Base-by-base conservation (phyloP, 2,113 vertebrate genomes). In the Pteropus alecto region DNA sequence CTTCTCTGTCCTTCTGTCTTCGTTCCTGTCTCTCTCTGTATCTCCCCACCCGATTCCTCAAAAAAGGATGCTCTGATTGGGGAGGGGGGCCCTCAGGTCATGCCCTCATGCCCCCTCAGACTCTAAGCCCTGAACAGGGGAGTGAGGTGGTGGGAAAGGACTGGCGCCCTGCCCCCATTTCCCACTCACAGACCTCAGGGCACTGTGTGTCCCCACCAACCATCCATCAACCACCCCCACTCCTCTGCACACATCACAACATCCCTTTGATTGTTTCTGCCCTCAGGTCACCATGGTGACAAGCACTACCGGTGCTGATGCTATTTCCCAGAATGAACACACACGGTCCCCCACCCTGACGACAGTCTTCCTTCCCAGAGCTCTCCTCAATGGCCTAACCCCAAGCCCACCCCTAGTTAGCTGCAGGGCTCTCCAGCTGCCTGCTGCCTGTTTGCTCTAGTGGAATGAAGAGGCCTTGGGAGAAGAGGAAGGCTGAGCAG, bases 281-380 rank as follows among this genome's bases (percentile, higher is more conserved):
- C 82, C 78, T 81, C 19, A 1, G 86, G 92, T 98, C 76, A 6
- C 96, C 82, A 96, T 93, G 95, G 97, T 58, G 96, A 98, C 60
- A 51, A 89, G 84, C 51, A 56, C 92, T 84, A 85, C 87, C 61
- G 71, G 78, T 0, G 2, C 73, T 96, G 96, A 96, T 74, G 93
- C 63, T 65, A 43, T 95, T 98, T 98, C 96, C 97, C 83, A 97
- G 97, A 97, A 97, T 35, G 93, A 79, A 79, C 87, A 93, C 73
- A 56, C n/a, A 28, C 2, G 0, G 15, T 95, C 76, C 74, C 8
- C 56, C 41, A 67, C 78, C 86, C 78, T 46, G 12, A 95, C 56
- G 87, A 87, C 71, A 68, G 68, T 60, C 46, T 65, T 82, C n/a
- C 38, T 65, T 82, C n/a, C 38, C 67, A 13, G 77, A 73, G 67